Base-by-base conservation (phyloP, 23 tunicate genomes). In the Corella eumyota region DNA sequence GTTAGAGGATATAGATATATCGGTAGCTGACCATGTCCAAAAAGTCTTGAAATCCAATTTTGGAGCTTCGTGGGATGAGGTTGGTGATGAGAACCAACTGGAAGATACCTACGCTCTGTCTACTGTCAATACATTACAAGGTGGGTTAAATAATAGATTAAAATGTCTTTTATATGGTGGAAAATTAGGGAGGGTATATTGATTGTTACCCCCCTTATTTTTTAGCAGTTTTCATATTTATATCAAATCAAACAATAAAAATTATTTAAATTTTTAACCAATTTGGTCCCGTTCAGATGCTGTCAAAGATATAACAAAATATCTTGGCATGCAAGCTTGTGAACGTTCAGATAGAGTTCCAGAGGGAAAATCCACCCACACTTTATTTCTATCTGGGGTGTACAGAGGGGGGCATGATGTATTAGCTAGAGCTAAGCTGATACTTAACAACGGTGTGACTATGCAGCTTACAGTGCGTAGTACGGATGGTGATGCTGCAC, bases 401-500 rank as follows among this genome's bases (percentile, higher is more conserved):
- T 92, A 83, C 51, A 50, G 98, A 29, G 98, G 98, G 2, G 98
- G 98, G 1, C 92, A 81, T 49, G 82, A 77, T 21, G 85, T 92
- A 30, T 47, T 92, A 34, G 98, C 85, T 0, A 53, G 98, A 4
- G 83, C 93, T 26, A 92, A 83, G 36, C 98, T 92, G n/a, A 81
- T 92, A 6, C 68, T 73, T 21, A 69, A 72, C 62, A 93, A 92
- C 34, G 87, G 90, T 4, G 98, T 92, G 49, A 83, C 91, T 32
- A 92, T 92, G 98, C 93, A 92, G 51, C 71, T 92, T 60, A 92
- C 98, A 13, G 98, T 92, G 31, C 77, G 98, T 5, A 76, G 93
- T 50, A 64, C 66, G 11, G 87, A 76, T 49, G 57, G 57, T 13
- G 75, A 67, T 34, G 84, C 98, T 17, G 93, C 85, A 19, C 71